Percentiles rank a stretch among this genome's conserved stretches.
These are phyloP conservation scores for Symphodus melops DNA, from an alignment of 2,113 vertebrate genomes.

Conservation along the genomic window DNA sequence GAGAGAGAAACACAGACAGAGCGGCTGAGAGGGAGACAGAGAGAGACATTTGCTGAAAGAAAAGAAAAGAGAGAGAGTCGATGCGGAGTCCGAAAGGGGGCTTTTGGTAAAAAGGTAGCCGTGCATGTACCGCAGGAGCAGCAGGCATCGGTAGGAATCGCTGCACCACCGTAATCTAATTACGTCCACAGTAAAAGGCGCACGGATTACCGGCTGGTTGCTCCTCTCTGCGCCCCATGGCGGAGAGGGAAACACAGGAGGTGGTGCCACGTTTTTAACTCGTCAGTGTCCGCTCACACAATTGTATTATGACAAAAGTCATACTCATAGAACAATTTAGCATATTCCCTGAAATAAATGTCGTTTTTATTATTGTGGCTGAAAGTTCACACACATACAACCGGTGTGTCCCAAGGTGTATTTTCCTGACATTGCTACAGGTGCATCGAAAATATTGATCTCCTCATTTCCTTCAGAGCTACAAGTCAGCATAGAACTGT, in stretches of 20 bases:
- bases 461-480: too few species aligned
- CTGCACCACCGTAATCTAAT: constrained; percentile 63
- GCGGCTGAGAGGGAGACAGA: background rate
- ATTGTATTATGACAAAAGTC: background rate
- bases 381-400: too few species aligned
- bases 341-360: background rate
- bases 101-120: constrained; percentile 36
- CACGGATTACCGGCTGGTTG: constrained; percentile 50
- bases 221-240: constrained; percentile 54
- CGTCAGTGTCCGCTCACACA: constrained; percentile 1
- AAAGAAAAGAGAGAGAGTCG: constrained; percentile 23
- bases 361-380: too few species aligned
- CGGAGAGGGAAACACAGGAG: constrained; percentile 20
- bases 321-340: background rate
- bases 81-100: constrained; percentile 52
- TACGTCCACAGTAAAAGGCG: constrained; percentile 55
- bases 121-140: constrained; percentile 55
- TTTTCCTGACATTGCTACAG: background rate
- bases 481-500: too few species aligned
- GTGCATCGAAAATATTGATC: background rate
- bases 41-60: background rate
- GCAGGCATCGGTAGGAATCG: constrained; percentile 28
- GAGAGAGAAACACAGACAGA: constrained; percentile 13
- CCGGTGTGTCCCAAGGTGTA: background rate
- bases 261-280: constrained; percentile 21